phyloP scores from a whole-genome alignment of 1,140 invertebrate genomes.

The Drosophila tani region DNA sequence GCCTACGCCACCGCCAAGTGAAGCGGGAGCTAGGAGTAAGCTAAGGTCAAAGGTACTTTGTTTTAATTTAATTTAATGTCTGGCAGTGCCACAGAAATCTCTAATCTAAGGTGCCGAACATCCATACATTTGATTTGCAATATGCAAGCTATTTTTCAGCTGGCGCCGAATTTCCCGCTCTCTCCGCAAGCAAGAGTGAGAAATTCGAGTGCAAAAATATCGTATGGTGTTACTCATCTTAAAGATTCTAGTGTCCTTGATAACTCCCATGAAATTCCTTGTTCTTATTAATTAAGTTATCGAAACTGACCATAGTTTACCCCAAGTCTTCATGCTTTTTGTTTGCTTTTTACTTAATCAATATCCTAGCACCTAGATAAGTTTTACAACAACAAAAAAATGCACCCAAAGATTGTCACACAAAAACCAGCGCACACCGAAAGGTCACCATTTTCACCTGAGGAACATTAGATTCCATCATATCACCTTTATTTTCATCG shows the following conservation, averaged over 20 bases:
- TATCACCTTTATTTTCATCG: slow-evolving; percentile 2
- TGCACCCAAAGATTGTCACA: slow-evolving; percentile 68
- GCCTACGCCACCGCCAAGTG: slow-evolving; percentile 70
- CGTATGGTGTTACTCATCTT: too few relatives aligned
- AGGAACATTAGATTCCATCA: background rate
- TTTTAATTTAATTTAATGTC: background rate
- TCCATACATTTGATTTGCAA: too few relatives aligned
- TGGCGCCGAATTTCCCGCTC: too few relatives aligned
- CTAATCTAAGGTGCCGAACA: too few relatives aligned
- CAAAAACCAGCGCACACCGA: slow-evolving; percentile 35
- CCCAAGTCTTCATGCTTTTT: too few relatives aligned
- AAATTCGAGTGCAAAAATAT: too few relatives aligned
- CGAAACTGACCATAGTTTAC: background rate
- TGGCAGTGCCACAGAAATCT: background rate
- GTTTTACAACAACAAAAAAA: slow-evolving; percentile 7
- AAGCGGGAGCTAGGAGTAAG: background rate
- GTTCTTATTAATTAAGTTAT: background rate
- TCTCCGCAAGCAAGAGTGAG: too few relatives aligned
- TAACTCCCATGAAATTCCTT: background rate
- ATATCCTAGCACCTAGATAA: slow-evolving; percentile 25
- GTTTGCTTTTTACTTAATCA: background rate
- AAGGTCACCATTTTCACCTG: slow-evolving; percentile 6
- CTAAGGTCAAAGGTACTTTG: background rate
- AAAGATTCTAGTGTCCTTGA: too few relatives aligned
- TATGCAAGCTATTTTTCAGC: too few relatives aligned